phyloP scores from a whole-genome alignment of 2,888 invertebrate genomes.

The Matsumyia berberina region DNA sequence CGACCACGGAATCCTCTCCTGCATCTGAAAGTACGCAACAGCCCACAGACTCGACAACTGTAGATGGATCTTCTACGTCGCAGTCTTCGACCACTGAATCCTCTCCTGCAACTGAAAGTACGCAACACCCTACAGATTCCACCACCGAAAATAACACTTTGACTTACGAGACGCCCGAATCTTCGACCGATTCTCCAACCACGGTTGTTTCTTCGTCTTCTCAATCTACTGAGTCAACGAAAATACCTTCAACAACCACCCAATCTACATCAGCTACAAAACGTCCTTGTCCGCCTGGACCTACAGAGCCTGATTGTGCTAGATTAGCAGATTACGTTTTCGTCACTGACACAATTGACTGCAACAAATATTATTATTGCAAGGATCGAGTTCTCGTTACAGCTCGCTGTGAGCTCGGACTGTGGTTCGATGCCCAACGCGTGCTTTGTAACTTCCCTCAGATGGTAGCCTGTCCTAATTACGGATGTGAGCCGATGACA shows the following conservation, averaged over 20 bases:
- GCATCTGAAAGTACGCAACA: no score
- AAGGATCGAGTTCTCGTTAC: not conserved
- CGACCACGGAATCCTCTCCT: no score
- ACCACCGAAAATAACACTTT: no score
- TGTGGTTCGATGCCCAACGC: slow-evolving; percentile 36
- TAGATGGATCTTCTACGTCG: no score
- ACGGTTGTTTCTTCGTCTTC: no score
- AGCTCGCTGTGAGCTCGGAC: slow-evolving; percentile 9
- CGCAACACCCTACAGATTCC: not conserved
- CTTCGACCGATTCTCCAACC: not conserved
- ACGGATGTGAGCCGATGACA: slow-evolving; percentile 32
- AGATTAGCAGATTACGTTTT: slow-evolving; percentile 1
- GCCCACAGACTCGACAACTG: no score
- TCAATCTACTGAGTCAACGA: not conserved
- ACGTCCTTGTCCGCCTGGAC: slow-evolving; percentile 31
- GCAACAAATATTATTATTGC: slow-evolving; percentile 43
- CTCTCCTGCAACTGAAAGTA: not conserved
- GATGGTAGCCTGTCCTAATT: slow-evolving; percentile 39
- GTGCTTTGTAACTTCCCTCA: slow-evolving; percentile 19
- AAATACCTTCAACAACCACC: not conserved
- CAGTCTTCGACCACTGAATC: no score
- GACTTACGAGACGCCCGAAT: no score
- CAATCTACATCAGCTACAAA: not conserved
- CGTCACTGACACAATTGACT: slow-evolving; percentile 37
- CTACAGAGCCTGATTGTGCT: slow-evolving; percentile 24